Percentiles rank a stretch among this genome's conserved stretches.
These are phyloP conservation scores for Smittia aterrima DNA, from an alignment of 2,888 invertebrate species.

Conservation along the genomic window DNA sequence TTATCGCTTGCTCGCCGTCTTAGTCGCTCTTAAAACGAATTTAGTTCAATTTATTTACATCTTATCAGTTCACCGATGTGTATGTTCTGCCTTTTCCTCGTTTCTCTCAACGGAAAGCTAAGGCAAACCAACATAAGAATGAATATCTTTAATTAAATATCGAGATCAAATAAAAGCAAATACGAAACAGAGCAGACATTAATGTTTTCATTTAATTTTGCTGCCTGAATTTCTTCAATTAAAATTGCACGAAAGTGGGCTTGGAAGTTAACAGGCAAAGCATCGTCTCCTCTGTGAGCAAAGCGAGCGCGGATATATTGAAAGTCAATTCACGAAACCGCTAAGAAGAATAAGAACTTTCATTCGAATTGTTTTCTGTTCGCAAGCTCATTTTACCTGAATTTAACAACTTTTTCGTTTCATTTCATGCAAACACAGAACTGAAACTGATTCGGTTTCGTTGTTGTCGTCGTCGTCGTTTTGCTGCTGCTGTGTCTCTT, in stretches of 20 bases:
- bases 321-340: not conserved
- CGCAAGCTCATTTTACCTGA: not conserved
- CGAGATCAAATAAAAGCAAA: constrained; percentile 26
- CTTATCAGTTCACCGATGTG: constrained; percentile 32
- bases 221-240: constrained; percentile 39
- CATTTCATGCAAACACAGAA: not conserved
- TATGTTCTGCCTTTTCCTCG: constrained; percentile 10
- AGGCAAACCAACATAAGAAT: not conserved
- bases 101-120: not conserved
- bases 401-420: constrained; percentile 5
- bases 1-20: not conserved
- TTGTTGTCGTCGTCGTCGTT: not conserved
- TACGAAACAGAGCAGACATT: constrained; percentile 15
- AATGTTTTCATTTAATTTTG: constrained; percentile 41
- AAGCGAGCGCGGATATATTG: not conserved
- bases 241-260: constrained; percentile 36
- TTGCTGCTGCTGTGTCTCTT: not conserved
- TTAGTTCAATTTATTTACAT: constrained; percentile 37
- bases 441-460: not conserved
- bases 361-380: constrained; percentile 5
- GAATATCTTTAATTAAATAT: constrained; percentile 40
- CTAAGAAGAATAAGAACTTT: not conserved
- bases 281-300: not conserved
- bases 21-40: not conserved
- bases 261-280: not conserved